Evolutionary conservation across 1,140 invertebrate genomes (phyloP), one percentile per base, ranked within the genome.

Genomic region (Conus betulinus): DNA sequence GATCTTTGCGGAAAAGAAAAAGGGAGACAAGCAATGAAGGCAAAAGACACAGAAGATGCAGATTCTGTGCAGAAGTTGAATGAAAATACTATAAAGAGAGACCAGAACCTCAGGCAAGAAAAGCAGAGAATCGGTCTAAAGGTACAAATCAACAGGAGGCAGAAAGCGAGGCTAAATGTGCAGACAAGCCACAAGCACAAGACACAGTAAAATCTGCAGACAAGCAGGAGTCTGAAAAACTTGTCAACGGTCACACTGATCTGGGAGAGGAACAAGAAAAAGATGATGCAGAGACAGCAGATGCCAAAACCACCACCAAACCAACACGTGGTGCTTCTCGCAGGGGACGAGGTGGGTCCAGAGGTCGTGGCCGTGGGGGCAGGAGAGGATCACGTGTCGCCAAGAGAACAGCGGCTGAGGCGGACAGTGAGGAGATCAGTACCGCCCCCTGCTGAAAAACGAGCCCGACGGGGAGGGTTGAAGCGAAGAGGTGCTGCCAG

Each of bases 211-310:
- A 71, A 71, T 15, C 57, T 15, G 20, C 15, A 71, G 67, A 71
- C 67, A 71, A 71, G 67, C 17, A 71, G 67, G 67, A 71, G 11
- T 13, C 17, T 71, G 51, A 52, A 81, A 76, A 57, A 82, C 52
- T 86, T 87, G 23, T 89, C 88, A 84, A 89, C 85, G 51, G 88
- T 87, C 79, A 87, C 83, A 15, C 89, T 89, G 78, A 87, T n/a
- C 2, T 88, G 84, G 63, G 83, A 89, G 87, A 87, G 88, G 78
- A 84, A 76, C 7, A 88, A 86, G 82, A 89, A 90, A 89, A 87
- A 89, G 23, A 53, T 83, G 27, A 53, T 78, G n/a, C 87, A 82
- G 39, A 87, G 60, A 17, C 88, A 78, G n/a, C 53, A 79, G 51
- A 91, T 51, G 84, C 27, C 83, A 57, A 81, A 84, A 67, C 25